Base-by-base conservation (phyloP, 2,797 vertebrate genomes). In the Borostomias antarcticus region DNA sequence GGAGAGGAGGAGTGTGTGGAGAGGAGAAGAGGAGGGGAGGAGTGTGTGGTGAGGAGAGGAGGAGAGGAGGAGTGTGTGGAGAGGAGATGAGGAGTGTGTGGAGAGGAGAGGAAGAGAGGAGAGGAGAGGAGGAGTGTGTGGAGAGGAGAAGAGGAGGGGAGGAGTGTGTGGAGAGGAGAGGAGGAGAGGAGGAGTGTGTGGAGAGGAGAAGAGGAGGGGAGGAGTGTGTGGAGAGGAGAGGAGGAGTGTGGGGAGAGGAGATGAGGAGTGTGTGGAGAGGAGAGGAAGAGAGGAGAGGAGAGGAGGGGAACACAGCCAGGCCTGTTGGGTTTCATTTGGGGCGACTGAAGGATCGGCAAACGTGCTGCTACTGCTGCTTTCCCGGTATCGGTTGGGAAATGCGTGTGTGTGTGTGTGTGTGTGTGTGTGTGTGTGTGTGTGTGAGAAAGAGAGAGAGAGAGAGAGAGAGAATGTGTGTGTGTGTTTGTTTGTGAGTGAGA, bases 331-430 rank as follows among this genome's bases (percentile, higher is more conserved):
- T 71, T 63, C 21, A 56, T 67, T 57, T 30, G 19, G 30, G 25
- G 52, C 37, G 64, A 66, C 66, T 54, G 35, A 21, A 72, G 70
- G 43, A 66, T 65, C 28, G 58, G 56, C 58, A 62, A 68, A 79
- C 66, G 54, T 48, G 23, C 30, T 52, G 26, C 68, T n/a, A n/a
- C n/a, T 65, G 69, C 40, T 68, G 62, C 70, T 75, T 61, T 48
- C n/a, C n/a, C 45, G 1, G 8, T 5, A 6, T 1, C 40, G 50
- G 33, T 53, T 19, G 25, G 32, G 2, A 2, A 32, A 11, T 47
- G 17, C 32, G 23, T 45, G 26, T 32, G 26, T 45, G 33, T 54
- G 58, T 62, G 32, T 35, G 58, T 47, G 33, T 54, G 35, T n/a
- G n/a, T 33, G 29, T 40, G 6, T 51, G 56, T 21, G 32, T 56